Evolutionary conservation across 2,888 invertebrate genomes (phyloP).

Genomic region (Margaritifera margaritifera): DNA sequence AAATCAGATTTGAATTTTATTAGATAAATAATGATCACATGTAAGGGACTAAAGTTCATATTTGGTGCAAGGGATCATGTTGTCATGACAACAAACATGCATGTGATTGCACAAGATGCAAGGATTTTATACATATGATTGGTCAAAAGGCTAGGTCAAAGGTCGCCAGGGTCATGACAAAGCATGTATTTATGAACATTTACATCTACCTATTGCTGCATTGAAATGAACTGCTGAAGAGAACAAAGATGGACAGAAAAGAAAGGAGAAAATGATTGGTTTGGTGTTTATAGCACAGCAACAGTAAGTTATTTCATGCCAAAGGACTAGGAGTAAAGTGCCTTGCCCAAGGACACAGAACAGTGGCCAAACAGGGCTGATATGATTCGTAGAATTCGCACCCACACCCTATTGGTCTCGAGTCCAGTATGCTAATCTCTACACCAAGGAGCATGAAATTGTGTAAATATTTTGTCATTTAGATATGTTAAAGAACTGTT

Average conservation of each 20-base stretch:
- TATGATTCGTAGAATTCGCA: no score
- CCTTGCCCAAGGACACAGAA: no score
- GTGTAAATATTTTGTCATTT: no score
- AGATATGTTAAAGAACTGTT: no score
- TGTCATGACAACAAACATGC: slow-evolving; percentile 38
- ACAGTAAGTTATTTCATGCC: no score
- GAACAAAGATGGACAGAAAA: background rate
- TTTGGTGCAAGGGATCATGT: slow-evolving; percentile 42
- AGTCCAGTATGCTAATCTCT: no score
- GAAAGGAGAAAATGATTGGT: slow-evolving; percentile 1
- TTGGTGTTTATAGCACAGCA: background rate
- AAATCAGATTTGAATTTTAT: slow-evolving; percentile 57
- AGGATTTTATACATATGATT: slow-evolving; percentile 18
- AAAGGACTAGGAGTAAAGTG: no score
- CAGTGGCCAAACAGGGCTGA: no score
- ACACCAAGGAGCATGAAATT: no score
- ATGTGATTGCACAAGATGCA: slow-evolving; percentile 44
- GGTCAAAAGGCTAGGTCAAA: background rate
- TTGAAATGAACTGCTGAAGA: background rate
- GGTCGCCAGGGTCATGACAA: background rate
- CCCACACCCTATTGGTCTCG: no score
- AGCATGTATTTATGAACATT: background rate
- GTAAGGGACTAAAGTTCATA: slow-evolving; percentile 65
- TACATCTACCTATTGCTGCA: background rate
- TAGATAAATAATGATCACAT: slow-evolving; percentile 69